A percentile compares a stretch with the other conserved stretches of the same genome.
These are phyloP conservation scores for Hermaeophaga mercurialis DNA, from an alignment of 2,888 invertebrate species.

Conservation along the genomic window DNA sequence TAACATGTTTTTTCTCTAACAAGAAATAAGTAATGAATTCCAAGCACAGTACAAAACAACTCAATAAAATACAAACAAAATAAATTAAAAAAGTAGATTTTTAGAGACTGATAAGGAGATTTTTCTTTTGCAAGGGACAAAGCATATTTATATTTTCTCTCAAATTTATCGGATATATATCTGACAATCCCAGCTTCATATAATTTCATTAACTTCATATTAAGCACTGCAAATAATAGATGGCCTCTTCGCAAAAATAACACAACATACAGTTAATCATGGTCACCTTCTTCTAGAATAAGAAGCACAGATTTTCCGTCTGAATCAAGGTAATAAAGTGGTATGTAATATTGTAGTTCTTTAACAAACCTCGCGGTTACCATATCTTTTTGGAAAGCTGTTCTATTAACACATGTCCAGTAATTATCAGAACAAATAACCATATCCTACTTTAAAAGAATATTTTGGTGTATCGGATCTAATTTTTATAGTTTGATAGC, in stretches of 20 bases:
- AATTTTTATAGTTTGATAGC: background rate
- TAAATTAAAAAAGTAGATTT: background rate
- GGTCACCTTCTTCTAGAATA: constrained; percentile 1
- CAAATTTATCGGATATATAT: background rate
- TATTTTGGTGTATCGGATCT: background rate
- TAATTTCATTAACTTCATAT: background rate
- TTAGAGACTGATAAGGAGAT: too few species aligned
- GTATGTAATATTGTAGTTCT: background rate
- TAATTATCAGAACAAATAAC: constrained; percentile 2
- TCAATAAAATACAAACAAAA: background rate
- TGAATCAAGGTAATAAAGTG: constrained; percentile 16
- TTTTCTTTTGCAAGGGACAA: background rate
- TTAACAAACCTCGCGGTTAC: background rate
- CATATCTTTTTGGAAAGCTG: constrained; percentile 1
- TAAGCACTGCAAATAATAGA: background rate
- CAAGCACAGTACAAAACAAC: too few species aligned
- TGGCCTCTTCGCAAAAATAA: constrained; percentile 1
- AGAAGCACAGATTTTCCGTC: constrained; percentile 19
- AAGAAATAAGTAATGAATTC: too few species aligned
- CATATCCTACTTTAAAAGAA: background rate
- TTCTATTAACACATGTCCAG: background rate
- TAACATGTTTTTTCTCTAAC: too few species aligned
- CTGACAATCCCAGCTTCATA: background rate
- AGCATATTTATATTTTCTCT: background rate
- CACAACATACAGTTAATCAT: background rate